phyloP scores from a whole-genome alignment of 1,140 invertebrate species.

The Camponotus vicinus region DNA sequence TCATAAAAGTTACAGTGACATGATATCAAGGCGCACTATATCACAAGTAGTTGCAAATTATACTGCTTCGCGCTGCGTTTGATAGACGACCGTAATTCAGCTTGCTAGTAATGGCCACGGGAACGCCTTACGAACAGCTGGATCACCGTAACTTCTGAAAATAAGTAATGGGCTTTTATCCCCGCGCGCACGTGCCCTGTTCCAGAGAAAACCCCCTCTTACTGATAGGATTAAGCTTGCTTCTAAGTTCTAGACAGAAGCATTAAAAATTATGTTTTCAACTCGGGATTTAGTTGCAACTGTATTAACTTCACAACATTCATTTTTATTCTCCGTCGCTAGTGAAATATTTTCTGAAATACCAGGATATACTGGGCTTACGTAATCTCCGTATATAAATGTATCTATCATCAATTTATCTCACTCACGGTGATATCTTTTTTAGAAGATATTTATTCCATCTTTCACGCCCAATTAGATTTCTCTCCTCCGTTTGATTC shows the following conservation, averaged over 20 bases:
- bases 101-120: constrained; percentile 67
- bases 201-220: neutral
- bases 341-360: constrained; percentile 19
- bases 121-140: constrained; percentile 68
- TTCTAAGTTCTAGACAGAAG: constrained; percentile 36
- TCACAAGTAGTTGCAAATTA: constrained; percentile 70
- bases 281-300: constrained; percentile 28
- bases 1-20: constrained; percentile 64
- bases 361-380: neutral
- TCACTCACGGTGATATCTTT: constrained; percentile 22
- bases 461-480: constrained; percentile 15
- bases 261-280: constrained; percentile 56
- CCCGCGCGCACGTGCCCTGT: constrained; percentile 10
- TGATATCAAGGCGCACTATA: constrained; percentile 63
- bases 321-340: constrained; percentile 25
- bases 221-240: constrained; percentile 49
- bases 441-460: constrained; percentile 35
- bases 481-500: constrained; percentile 1
- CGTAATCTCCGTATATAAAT: constrained; percentile 12
- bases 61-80: constrained; percentile 66
- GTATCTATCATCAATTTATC: constrained; percentile 50
- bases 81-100: constrained; percentile 71
- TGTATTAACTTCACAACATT: constrained; percentile 6
- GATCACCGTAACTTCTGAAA: constrained; percentile 70
- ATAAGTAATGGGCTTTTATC: constrained; percentile 64